Conservation (phyloP, 2,113 vertebrate species). For the Gymnobelideus leadbeateri region DNA sequence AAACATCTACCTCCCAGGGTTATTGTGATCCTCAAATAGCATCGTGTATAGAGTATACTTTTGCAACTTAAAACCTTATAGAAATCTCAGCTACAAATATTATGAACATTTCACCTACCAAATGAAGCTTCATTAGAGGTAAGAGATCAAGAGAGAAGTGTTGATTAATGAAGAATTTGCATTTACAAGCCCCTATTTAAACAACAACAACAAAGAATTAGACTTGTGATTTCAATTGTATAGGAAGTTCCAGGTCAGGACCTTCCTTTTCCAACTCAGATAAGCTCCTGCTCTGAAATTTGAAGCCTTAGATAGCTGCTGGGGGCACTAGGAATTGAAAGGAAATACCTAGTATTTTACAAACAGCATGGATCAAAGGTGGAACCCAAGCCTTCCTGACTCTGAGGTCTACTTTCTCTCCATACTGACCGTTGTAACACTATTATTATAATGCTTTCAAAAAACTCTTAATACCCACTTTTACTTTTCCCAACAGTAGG, state of each 20-base stretch:
- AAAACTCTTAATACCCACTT: constrained; percentile 10
- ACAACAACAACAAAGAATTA: neutral
- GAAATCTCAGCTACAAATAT: neutral
- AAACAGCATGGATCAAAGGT: neutral
- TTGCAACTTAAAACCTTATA: neutral
- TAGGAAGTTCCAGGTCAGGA: neutral
- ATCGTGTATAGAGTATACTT: neutral
- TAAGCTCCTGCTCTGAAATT: neutral
- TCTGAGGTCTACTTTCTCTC: neutral
- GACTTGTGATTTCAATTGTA: neutral
- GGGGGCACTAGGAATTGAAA: neutral
- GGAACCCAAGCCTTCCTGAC: neutral
- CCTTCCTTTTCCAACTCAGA: neutral
- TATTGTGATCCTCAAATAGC: neutral
- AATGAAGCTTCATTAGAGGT: neutral
- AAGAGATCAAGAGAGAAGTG: neutral
- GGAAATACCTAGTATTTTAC: neutral
- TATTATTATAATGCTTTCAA: constrained; percentile 8
- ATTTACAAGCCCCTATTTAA: neutral
- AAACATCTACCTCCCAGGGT: neutral
- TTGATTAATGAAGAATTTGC: neutral
- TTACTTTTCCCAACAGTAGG: constrained; percentile 67
- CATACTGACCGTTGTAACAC: neutral
- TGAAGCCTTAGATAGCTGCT: neutral
- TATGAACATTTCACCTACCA: neutral